Evolutionary conservation across 2,113 vertebrate genomes (phyloP), one percentile per base, ranked within the genome.

Genomic region (Hypanus sabinus): DNA sequence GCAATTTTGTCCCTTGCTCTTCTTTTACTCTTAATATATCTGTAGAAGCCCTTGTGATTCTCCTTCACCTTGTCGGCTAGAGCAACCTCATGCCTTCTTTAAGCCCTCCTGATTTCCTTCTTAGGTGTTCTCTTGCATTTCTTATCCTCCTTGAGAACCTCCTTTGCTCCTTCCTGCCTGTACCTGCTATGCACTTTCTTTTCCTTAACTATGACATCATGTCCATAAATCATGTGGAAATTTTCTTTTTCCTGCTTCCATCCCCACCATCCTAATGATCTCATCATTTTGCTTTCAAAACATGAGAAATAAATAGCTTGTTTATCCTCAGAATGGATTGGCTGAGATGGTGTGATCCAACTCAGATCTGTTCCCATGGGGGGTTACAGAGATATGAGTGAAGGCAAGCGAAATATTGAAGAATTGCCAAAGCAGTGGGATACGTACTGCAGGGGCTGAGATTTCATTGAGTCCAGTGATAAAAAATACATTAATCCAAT

Each of bases 401-500:
- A 65, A 85, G 36, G 27, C 1, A 62, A 90, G 14, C 33, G 14
- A 18, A 65, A 20, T 90, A 18, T 90, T 30, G 16, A 14, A 16
- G 62, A 90, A 90, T 36, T 90, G 30, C 5, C 16, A 90, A 90
- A 60, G 62, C 30, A 8, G 14, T 33, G 71, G 14, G 60, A 90
- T 90, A 60, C 16, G 65, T 33, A 33, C 85, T 65, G 85, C 30
- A 9, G n/a, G 60, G 85, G 30, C 27, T 88, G 30, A 6, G 24
- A 18, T 65, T 33, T 20, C 30, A 8, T 33, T 62, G 30, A 18
- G 60, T 9, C 60, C 27, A 0, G 60, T 33, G 62, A 90, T 65
- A 90, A 68, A 90, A 90, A 33, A 90, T 65, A 30, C 85, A 90
- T 65, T 90, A 85, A 85, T 90, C 60, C 85, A 65, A 90, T 68